phyloP scores from a whole-genome alignment of 2,797 vertebrate species.

The Paedocypris micromegethes region DNA sequence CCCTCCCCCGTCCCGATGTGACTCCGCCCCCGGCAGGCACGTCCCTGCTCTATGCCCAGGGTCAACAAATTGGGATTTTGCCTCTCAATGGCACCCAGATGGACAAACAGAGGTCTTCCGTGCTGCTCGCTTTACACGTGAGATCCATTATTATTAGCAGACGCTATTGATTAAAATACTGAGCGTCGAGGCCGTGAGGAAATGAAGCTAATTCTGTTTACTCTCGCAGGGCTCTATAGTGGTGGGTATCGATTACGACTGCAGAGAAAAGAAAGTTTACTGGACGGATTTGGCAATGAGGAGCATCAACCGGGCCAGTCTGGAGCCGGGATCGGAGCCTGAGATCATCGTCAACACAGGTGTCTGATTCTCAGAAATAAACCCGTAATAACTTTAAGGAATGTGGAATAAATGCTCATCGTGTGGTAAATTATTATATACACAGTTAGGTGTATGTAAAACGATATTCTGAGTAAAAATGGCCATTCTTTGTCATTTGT shows the following conservation, averaged over 20 bases:
- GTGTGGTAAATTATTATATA: too few species aligned
- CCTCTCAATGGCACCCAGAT: constrained; percentile 84
- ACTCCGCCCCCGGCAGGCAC: constrained; percentile 71
- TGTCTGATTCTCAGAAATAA: constrained; percentile 44
- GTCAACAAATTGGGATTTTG: constrained; percentile 87
- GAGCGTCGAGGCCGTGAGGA: neutral
- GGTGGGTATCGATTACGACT: constrained; percentile 90
- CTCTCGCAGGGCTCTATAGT: constrained; percentile 86
- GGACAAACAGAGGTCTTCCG: constrained; percentile 73
- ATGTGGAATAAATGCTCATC: too few species aligned
- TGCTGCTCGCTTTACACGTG: constrained; percentile 87
- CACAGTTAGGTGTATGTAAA: too few species aligned
- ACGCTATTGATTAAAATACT: neutral
- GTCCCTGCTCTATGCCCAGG: constrained; percentile 89
- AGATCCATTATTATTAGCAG: constrained; percentile 25
- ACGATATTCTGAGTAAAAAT: too few species aligned
- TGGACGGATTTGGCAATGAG: constrained; percentile 91
- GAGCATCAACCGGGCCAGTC: constrained; percentile 79
- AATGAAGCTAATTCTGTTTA: neutral
- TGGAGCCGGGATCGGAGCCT: constrained; percentile 80
- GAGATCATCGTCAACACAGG: constrained; percentile 82
- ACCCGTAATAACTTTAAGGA: neutral
- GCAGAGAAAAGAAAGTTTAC: constrained; percentile 82
- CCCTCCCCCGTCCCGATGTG: constrained; percentile 77
- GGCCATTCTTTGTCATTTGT: too few species aligned